Evolutionary conservation across 2,888 invertebrate species (phyloP).

Genomic region (Apoda limacodes): DNA sequence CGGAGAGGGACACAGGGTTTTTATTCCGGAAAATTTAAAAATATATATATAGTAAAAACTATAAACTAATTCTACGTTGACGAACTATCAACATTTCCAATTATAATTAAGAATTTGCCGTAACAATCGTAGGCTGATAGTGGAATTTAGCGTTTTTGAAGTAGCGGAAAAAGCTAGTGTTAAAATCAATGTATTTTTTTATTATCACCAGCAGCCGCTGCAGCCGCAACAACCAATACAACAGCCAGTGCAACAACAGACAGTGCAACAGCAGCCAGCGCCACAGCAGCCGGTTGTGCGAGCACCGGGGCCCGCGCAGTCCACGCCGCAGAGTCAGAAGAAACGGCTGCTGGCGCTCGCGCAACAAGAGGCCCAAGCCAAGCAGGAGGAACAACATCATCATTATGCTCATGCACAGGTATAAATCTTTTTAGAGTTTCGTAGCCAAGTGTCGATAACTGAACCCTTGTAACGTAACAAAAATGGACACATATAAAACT

Average conservation of each 20-base stretch:
- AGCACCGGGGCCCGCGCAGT: constrained; percentile 29
- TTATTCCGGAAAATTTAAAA: too few species aligned
- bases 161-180: not conserved
- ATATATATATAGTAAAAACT: too few species aligned
- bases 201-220: constrained; percentile 23
- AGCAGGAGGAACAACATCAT: constrained; percentile 46
- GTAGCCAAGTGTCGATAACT: too few species aligned
- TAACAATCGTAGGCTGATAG: too few species aligned
- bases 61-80: too few species aligned
- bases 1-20: not conserved
- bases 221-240: constrained; percentile 23
- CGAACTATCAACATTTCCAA: too few species aligned
- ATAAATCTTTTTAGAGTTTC: too few species aligned
- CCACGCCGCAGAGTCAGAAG: constrained; percentile 85
- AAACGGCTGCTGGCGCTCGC: constrained; percentile 90
- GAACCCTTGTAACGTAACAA: too few species aligned
- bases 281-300: constrained; percentile 17
- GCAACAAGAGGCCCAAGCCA: constrained; percentile 68
- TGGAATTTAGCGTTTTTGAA: too few species aligned
- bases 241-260: constrained; percentile 21
- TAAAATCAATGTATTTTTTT: constrained; percentile 2
- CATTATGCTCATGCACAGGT: too few species aligned
- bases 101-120: too few species aligned
- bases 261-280: constrained; percentile 20
- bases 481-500: too few species aligned